A percentile compares a stretch with the other conserved stretches of the same genome.
These are phyloP conservation scores for Crepidodera aurea DNA, from an alignment of 2,888 invertebrate genomes.

Conservation along the genomic window DNA sequence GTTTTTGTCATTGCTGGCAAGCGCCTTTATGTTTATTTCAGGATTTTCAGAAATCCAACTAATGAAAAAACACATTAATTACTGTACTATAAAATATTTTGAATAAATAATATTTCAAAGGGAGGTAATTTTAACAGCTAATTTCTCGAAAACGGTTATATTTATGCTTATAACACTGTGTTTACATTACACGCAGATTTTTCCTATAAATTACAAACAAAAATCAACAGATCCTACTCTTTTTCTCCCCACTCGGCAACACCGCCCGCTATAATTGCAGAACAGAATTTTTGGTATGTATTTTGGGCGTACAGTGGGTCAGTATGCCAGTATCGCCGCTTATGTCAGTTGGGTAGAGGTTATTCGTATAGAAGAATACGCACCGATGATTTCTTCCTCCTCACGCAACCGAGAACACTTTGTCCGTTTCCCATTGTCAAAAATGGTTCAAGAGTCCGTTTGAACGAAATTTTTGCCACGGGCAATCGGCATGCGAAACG, in stretches of 20 bases:
- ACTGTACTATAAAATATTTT: too few species aligned
- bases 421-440: background rate
- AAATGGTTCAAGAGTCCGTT: conserved; percentile 1
- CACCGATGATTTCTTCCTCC: background rate
- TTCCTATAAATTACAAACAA: too few species aligned
- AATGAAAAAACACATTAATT: too few species aligned
- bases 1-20: too few species aligned
- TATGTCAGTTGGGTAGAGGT: conserved; percentile 29
- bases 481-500: background rate
- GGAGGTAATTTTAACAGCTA: too few species aligned
- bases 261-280: conserved; percentile 25
- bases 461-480: background rate
- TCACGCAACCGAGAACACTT: background rate
- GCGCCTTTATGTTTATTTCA: too few species aligned
- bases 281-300: conserved; percentile 36
- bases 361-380: background rate
- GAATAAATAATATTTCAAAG: too few species aligned
- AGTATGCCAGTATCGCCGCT: conserved; percentile 35
- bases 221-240: background rate
- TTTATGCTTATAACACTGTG: too few species aligned
- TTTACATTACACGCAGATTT: too few species aligned
- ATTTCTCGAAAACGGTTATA: too few species aligned
- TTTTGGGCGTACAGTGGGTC: conserved; percentile 36
- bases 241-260: background rate
- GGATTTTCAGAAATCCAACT: too few species aligned